These are phyloP conservation scores for Alitta virens DNA, from an alignment of 2,888 invertebrate genomes.

Conservation along the genomic window DNA sequence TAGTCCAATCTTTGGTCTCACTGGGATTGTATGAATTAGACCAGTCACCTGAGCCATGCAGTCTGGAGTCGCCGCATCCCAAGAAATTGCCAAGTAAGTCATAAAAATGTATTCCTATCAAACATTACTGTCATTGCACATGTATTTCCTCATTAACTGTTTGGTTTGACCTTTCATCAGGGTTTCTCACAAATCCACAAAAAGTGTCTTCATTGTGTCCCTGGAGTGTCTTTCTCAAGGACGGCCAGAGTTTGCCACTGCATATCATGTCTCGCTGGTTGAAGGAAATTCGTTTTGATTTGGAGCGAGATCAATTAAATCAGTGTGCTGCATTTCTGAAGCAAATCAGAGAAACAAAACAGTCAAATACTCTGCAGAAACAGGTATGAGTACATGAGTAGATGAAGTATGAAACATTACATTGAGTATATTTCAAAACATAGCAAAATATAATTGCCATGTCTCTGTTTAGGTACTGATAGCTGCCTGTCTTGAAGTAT, in stretches of 20 bases:
- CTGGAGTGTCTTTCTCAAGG: not conserved
- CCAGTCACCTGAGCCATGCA: no score
- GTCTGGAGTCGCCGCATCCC: no score
- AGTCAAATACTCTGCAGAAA: not conserved
- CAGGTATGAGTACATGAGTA: no score
- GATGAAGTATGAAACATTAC: no score
- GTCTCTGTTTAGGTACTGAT: slow-evolving; percentile 37
- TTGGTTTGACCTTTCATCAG: no score
- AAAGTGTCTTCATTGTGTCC: not conserved
- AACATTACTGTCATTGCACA: no score
- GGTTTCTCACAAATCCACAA: no score
- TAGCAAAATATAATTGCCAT: not conserved
- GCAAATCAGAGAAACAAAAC: not conserved
- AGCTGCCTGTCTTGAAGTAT: slow-evolving; percentile 41
- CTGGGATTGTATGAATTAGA: no score
- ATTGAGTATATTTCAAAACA: not conserved
- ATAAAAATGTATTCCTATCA: no score
- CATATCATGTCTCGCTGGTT: not conserved
- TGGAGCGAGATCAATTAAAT: not conserved
- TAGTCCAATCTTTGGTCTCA: no score
- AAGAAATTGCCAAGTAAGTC: no score
- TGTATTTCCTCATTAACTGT: no score
- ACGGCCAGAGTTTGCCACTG: not conserved
- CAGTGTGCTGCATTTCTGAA: not conserved
- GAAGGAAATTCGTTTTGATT: not conserved